Evolutionary conservation across 2,888 invertebrate species (phyloP).

Genomic region (Standfussiana lucernea): DNA sequence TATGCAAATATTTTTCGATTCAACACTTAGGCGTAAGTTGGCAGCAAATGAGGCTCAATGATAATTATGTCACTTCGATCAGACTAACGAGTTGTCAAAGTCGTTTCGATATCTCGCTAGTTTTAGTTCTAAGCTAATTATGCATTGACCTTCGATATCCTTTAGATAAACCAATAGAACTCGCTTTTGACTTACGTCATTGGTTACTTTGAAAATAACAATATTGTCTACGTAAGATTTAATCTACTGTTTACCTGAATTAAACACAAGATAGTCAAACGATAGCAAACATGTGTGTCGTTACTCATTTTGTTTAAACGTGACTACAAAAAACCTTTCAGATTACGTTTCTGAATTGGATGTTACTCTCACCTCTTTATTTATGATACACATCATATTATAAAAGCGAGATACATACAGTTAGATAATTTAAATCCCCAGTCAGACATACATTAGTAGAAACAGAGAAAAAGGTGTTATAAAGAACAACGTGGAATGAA

Average conservation of each 20-base stretch:
- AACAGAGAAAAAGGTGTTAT: constrained; percentile 57
- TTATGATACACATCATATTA: constrained; percentile 29
- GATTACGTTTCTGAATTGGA: constrained; percentile 25
- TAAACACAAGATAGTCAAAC: constrained; percentile 59
- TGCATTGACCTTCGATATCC: constrained; percentile 64
- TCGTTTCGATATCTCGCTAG: constrained; percentile 20
- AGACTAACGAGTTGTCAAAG: constrained; percentile 39
- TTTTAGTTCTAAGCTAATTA: constrained; percentile 51
- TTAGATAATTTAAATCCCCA: constrained; percentile 54
- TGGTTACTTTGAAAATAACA: constrained; percentile 45
- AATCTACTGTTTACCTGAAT: constrained; percentile 65
- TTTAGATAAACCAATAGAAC: constrained; percentile 60
- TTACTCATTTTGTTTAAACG: constrained; percentile 68
- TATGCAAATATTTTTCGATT: constrained; percentile 42
- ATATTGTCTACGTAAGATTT: constrained; percentile 60
- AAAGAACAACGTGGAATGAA: constrained; percentile 66
- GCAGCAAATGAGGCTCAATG: constrained; percentile 36
- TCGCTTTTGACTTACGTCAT: constrained; percentile 59
- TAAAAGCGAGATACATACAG: constrained; percentile 29
- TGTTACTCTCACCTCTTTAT: constrained; percentile 11
- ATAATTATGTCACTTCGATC: constrained; percentile 47
- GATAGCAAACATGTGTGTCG: constrained; percentile 69
- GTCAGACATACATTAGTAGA: constrained; percentile 54
- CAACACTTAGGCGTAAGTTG: constrained; percentile 34
- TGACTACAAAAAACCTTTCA: constrained; percentile 21